phyloP scores from a whole-genome alignment of 2,113 vertebrate species.

The Apus apus region DNA sequence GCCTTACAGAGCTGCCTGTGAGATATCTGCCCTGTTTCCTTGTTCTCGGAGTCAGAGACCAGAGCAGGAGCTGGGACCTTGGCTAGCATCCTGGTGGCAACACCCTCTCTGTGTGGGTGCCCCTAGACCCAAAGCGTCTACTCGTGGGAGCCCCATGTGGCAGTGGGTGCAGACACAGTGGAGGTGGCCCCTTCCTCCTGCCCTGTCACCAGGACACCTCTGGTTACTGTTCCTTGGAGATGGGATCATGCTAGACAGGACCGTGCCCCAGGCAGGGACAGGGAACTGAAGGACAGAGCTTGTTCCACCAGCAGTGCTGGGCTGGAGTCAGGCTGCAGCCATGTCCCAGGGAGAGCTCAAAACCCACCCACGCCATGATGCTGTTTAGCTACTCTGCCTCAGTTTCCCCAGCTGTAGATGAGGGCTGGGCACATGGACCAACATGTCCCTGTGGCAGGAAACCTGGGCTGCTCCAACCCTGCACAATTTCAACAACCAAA shows the following conservation, averaged over 20 bases:
- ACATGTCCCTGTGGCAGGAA: background rate
- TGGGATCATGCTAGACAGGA: accelerated
- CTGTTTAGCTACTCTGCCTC: background rate
- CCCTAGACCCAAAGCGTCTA: background rate
- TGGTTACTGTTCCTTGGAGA: background rate
- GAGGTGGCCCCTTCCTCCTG: background rate
- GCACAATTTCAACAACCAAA: background rate
- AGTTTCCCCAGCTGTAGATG: background rate
- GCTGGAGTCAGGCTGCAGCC: background rate
- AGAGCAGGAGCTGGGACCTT: background rate
- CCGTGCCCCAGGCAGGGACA: background rate
- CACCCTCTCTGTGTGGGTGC: background rate
- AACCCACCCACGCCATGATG: background rate
- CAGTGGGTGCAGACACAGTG: background rate
- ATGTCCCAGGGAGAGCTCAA: accelerated
- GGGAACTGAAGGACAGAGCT: background rate
- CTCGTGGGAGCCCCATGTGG: accelerated
- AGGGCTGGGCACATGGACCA: background rate
- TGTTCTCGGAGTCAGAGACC: accelerated
- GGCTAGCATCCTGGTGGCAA: background rate
- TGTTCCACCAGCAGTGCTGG: too few species aligned
- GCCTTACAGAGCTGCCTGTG: background rate
- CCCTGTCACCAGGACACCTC: background rate
- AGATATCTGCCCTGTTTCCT: background rate
- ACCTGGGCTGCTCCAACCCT: background rate